phyloP scores from a whole-genome alignment of 2,113 vertebrate species.

The Misgurnus anguillicaudatus region DNA sequence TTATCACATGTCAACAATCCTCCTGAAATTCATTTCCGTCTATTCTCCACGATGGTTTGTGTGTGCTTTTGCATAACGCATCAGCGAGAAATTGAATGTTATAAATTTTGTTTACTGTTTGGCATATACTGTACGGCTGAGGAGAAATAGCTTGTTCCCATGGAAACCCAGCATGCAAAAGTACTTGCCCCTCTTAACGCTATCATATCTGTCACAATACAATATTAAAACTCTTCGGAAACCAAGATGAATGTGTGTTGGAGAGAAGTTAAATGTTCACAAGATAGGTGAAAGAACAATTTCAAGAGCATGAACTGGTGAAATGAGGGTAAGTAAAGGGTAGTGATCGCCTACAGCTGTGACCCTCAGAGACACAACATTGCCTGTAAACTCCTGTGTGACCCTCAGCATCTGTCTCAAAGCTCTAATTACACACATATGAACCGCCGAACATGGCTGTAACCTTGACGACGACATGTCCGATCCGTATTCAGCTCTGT shows the following conservation, averaged over 20 bases:
- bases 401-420: constrained; percentile 1
- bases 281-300: constrained; percentile 6
- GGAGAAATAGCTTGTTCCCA: constrained; percentile 68
- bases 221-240: constrained; percentile 58
- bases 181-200: constrained; percentile 63
- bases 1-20: background rate
- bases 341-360: background rate
- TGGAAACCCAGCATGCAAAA: constrained; percentile 73
- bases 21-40: too few species aligned
- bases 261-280: constrained; percentile 5
- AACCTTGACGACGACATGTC: constrained; percentile 24
- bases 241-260: constrained; percentile 27
- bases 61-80: background rate
- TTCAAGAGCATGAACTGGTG: too few species aligned
- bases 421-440: background rate
- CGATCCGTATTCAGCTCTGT: background rate
- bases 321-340: constrained; percentile 16
- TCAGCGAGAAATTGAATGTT: background rate
- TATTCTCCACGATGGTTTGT: background rate
- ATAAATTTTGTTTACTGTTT: constrained; percentile 36
- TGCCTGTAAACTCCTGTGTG: background rate
- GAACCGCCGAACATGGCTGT: constrained; percentile 1
- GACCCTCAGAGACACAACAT: background rate
- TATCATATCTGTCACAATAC: constrained; percentile 67
- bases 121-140: constrained; percentile 47